phyloP scores from a whole-genome alignment of 2,888 invertebrate genomes.

The Notocelia uddmanniana region DNA sequence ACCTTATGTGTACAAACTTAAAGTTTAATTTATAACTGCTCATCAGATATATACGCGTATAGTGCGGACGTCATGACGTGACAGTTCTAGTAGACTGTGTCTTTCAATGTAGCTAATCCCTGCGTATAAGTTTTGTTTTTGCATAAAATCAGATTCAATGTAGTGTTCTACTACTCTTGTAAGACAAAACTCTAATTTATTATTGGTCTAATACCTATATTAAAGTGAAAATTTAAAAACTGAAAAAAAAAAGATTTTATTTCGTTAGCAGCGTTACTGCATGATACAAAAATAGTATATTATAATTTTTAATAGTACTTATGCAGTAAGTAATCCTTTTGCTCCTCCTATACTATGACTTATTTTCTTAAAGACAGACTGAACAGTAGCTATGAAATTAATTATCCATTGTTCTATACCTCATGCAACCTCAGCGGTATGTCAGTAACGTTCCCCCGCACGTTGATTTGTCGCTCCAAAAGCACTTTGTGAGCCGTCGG shows the following conservation, averaged over 20 bases:
- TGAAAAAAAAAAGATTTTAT: no score
- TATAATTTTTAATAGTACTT: no score
- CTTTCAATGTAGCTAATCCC: background rate
- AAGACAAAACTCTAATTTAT: background rate
- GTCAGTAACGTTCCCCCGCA: constrained; percentile 96
- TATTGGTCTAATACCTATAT: no score
- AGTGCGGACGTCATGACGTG: background rate
- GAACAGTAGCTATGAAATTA: background rate
- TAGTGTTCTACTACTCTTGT: background rate
- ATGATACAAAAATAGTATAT: no score
- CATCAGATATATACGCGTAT: background rate
- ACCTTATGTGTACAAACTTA: background rate
- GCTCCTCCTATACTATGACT: background rate
- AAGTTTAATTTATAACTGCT: background rate
- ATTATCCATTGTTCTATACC: constrained; percentile 71
- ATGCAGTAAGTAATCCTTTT: no score
- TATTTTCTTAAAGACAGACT: background rate
- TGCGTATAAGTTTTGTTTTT: background rate
- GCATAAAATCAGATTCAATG: no score
- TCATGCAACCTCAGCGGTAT: constrained; percentile 95
- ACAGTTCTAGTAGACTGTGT: background rate
- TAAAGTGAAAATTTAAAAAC: no score
- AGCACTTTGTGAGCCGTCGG: constrained; percentile 92
- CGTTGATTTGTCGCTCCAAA: constrained; percentile 93
- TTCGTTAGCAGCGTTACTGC: no score